Evolutionary conservation across 2,888 invertebrate species (phyloP).

Genomic region (Rhagium mordax): DNA sequence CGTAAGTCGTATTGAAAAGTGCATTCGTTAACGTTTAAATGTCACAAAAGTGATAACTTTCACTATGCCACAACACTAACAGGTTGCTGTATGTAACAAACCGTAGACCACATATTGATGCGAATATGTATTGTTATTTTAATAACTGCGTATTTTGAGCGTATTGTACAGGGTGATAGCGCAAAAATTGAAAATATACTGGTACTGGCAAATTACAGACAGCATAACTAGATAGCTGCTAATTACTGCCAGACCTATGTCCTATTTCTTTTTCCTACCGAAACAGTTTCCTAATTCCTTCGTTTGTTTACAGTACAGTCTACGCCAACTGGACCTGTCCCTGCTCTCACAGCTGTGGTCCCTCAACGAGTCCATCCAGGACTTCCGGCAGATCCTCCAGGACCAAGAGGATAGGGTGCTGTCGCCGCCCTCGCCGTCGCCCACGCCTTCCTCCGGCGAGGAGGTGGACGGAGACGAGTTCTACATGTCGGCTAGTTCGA

Average conservation of each 20-base stretch:
- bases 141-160: too few relatives aligned
- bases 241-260: too few relatives aligned
- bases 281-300: neutral
- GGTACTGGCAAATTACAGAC: too few relatives aligned
- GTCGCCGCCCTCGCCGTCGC: conserved; percentile 73
- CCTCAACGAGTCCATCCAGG: conserved; percentile 92
- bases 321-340: conserved; percentile 91
- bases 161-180: too few relatives aligned
- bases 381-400: conserved; percentile 82
- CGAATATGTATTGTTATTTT: too few relatives aligned
- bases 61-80: neutral
- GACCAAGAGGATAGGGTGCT: conserved; percentile 69
- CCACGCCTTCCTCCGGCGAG: conserved; percentile 72
- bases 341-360: conserved; percentile 93
- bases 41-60: neutral
- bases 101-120: too few relatives aligned
- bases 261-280: too few relatives aligned
- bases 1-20: neutral
- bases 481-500: conserved; percentile 61
- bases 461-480: conserved; percentile 66
- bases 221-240: too few relatives aligned
- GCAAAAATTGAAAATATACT: too few relatives aligned
- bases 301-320: conserved; percentile 82
- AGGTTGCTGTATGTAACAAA: too few relatives aligned
- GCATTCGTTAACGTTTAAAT: neutral